Evolutionary conservation across 2,113 vertebrate species (phyloP).

Genomic region (Scalopus aquaticus): DNA sequence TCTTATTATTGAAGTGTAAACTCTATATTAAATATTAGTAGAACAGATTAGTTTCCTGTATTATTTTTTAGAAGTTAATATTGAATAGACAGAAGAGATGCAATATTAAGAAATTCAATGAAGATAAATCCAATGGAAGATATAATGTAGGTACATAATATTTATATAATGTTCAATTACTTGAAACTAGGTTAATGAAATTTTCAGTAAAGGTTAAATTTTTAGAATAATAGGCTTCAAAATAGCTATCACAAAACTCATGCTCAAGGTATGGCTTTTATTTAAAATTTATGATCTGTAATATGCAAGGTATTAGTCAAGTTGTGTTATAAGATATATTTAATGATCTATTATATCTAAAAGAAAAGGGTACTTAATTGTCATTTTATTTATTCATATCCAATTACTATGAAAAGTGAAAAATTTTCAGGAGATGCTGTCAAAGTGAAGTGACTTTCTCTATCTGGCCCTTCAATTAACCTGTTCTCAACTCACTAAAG

Average conservation of each 20-base stretch:
- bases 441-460: constrained; percentile 16
- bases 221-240: background rate
- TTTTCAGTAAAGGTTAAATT: constrained; percentile 49
- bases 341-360: background rate
- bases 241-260: background rate
- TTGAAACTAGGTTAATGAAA: constrained; percentile 13
- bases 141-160: constrained; percentile 5
- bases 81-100: background rate
- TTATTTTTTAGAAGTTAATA: constrained; percentile 16
- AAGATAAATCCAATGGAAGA: background rate
- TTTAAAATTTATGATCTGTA: constrained; percentile 45
- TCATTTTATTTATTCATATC: background rate
- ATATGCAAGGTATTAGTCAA: background rate
- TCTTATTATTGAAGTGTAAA: background rate
- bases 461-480: background rate
- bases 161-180: constrained; percentile 22
- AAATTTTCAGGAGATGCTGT: constrained; percentile 6
- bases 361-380: background rate
- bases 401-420: constrained; percentile 16
- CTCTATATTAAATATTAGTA: background rate
- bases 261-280: background rate
- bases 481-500: background rate
- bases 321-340: background rate
- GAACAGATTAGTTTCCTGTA: background rate
- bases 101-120: background rate